These are phyloP conservation scores for Cricetomys ansorgei DNA, from an alignment of 2,113 vertebrate species.

Conservation along the genomic window DNA sequence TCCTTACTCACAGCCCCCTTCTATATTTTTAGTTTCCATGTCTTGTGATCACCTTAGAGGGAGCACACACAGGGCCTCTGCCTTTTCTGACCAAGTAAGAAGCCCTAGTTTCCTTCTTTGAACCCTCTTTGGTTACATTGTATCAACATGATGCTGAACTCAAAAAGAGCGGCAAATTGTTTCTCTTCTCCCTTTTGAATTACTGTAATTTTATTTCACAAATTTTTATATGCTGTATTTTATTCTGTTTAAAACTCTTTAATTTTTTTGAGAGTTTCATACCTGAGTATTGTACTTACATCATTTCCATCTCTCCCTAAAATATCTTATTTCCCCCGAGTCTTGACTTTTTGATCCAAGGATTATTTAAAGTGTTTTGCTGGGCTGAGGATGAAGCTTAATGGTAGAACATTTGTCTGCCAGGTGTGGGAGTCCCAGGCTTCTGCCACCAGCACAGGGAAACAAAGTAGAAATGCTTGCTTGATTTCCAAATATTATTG, in stretches of 20 bases:
- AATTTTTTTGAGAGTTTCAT: not conserved
- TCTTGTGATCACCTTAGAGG: not conserved
- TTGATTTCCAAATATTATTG: slow-evolving; percentile 3
- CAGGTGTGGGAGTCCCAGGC: not conserved
- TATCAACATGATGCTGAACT: not conserved
- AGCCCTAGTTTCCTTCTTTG: not conserved
- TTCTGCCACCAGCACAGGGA: not conserved
- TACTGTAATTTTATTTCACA: slow-evolving; percentile 31
- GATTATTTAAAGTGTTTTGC: not conserved
- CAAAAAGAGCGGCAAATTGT: not conserved
- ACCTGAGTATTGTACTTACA: not conserved
- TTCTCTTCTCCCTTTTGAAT: not conserved
- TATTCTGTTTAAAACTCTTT: slow-evolving; percentile 16
- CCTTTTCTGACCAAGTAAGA: no score
- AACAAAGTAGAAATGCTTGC: not conserved
- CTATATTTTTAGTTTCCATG: not conserved
- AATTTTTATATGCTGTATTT: not conserved
- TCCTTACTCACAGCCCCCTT: not conserved
- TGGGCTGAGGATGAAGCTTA: not conserved
- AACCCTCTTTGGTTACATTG: not conserved
- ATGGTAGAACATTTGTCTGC: not conserved
- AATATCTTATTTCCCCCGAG: not conserved
- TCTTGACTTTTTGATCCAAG: not conserved
- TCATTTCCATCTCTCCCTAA: not conserved
- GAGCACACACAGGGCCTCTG: not conserved